phyloP scores from a whole-genome alignment of 2,797 vertebrate species.

The Phataginus tetradactyla region DNA sequence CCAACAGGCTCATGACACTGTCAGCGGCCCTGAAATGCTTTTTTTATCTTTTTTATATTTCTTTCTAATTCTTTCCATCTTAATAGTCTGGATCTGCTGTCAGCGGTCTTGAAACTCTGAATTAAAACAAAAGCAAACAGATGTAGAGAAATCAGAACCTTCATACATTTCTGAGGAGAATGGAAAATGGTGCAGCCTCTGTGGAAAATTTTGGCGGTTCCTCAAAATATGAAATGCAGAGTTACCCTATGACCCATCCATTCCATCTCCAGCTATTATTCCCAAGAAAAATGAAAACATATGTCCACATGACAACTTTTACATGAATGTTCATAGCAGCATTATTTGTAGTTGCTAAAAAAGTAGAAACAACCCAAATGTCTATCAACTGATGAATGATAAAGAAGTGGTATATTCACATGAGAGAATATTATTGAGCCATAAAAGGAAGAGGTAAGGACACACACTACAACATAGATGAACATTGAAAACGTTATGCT shows the following conservation, averaged over 20 bases:
- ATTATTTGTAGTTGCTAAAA: neutral
- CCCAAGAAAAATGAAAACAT: neutral
- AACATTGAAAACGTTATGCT: neutral
- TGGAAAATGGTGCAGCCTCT: neutral
- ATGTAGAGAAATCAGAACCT: slow-evolving; percentile 22
- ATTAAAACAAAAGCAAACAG: slow-evolving; percentile 57
- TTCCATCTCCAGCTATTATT: neutral
- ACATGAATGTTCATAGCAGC: neutral
- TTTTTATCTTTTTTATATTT: slow-evolving; percentile 3
- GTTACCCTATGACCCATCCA: neutral
- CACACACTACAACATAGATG: neutral
- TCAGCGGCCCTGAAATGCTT: slow-evolving; percentile 24
- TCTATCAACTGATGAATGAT: neutral
- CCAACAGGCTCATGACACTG: neutral
- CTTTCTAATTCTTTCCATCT: slow-evolving; percentile 56
- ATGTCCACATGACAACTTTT: neutral
- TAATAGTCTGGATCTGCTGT: slow-evolving; percentile 26
- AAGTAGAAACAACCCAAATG: neutral
- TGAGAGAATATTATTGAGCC: neutral
- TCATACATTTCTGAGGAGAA: slow-evolving; percentile 11
- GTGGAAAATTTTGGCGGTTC: neutral
- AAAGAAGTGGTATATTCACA: neutral
- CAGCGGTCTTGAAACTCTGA: slow-evolving; percentile 12
- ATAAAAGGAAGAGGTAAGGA: neutral
- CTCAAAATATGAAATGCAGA: slow-evolving; percentile 1